Conservation (phyloP, 2,113 vertebrate genomes). For the Bettongia penicillata region DNA sequence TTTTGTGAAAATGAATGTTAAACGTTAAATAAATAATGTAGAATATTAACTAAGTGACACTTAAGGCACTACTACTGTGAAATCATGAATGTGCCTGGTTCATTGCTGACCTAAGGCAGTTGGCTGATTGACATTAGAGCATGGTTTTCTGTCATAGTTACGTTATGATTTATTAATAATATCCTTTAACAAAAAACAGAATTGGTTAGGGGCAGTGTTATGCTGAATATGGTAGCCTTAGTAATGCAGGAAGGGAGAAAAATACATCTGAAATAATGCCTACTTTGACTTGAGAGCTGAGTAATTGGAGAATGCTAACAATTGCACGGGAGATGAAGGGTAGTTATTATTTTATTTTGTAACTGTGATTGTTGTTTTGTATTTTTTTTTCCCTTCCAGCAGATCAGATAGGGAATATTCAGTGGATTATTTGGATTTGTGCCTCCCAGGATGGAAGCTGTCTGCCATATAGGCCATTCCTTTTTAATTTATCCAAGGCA, state of each 20-base stretch:
- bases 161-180: neutral
- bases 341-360: neutral
- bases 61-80: neutral
- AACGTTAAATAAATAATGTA: no score
- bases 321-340: neutral
- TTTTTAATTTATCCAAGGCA: neutral
- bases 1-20: no score
- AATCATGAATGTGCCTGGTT: neutral
- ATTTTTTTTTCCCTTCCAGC: neutral
- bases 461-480: neutral
- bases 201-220: neutral
- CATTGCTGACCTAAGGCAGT: neutral
- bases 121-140: neutral
- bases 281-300: neutral
- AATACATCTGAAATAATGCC: neutral
- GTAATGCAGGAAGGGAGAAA: neutral
- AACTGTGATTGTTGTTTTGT: no score
- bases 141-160: neutral
- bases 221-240: neutral
- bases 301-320: neutral
- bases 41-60: neutral
- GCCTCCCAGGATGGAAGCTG: neutral
- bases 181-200: neutral
- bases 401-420: neutral
- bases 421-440: neutral